These are phyloP conservation scores for Muschampia plurimacula DNA, from an alignment of 2,888 invertebrate species.

Conservation along the genomic window DNA sequence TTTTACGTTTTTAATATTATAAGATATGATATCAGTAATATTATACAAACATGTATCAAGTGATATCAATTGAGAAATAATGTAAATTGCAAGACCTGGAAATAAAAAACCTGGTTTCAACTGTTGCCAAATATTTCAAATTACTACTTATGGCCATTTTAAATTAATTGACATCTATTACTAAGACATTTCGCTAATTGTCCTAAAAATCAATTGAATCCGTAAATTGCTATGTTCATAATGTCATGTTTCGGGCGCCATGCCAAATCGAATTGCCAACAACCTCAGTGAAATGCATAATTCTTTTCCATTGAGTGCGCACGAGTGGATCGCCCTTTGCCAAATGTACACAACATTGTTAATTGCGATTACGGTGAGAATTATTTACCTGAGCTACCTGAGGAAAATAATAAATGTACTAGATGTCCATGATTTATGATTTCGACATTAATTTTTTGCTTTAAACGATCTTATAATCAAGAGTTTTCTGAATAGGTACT, in stretches of 20 bases:
- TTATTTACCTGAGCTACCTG: not conserved
- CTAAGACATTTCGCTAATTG: constrained; percentile 26
- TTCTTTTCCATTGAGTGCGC: constrained; percentile 31
- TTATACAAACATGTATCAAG: no score
- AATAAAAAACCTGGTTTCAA: not conserved
- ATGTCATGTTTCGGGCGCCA: constrained; percentile 30
- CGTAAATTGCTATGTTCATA: not conserved
- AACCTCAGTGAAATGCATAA: constrained; percentile 38
- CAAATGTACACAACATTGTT: constrained; percentile 29
- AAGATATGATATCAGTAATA: no score
- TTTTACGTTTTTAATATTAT: not conserved
- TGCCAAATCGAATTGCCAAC: constrained; percentile 37
- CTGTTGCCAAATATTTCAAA: not conserved
- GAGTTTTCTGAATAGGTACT: no score
- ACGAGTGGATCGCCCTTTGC: constrained; percentile 25
- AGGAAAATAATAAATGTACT: not conserved
- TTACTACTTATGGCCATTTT: not conserved
- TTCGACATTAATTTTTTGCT: not conserved
- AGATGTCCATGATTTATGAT: not conserved
- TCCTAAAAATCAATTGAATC: constrained; percentile 14
- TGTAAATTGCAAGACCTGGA: not conserved
- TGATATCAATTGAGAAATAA: no score
- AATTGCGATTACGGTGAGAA: constrained; percentile 14
- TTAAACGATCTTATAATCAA: no score
- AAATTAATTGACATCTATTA: constrained; percentile 1